Evolutionary conservation across 2,888 invertebrate genomes (phyloP).

Genomic region (Limnephilus marmoratus): DNA sequence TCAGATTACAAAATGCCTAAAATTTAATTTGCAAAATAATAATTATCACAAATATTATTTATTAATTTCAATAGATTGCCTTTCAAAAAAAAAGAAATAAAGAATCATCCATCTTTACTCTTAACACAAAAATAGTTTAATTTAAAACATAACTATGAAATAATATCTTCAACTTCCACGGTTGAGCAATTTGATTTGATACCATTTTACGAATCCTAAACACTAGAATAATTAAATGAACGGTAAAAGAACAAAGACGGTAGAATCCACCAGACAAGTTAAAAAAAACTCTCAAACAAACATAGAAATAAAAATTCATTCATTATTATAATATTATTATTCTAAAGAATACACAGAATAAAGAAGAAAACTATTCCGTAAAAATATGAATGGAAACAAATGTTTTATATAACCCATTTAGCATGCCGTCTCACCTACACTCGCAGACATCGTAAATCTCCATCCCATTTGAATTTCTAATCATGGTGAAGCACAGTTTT

Average conservation of each 20-base stretch:
- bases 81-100: not conserved
- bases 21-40: not conserved
- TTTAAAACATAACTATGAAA: not conserved
- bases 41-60: not conserved
- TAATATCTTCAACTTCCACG: not conserved
- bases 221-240: not conserved
- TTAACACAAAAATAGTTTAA: not conserved
- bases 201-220: not conserved
- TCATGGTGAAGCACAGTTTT: too few species aligned
- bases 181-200: not conserved
- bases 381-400: too few species aligned
- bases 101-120: not conserved
- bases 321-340: too few species aligned
- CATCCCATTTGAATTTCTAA: too few species aligned
- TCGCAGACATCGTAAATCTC: too few species aligned
- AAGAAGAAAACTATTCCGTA: too few species aligned
- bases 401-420: too few species aligned
- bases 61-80: not conserved
- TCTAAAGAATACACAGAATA: too few species aligned
- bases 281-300: not conserved
- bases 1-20: not conserved
- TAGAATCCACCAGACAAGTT: not conserved
- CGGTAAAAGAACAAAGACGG: not conserved
- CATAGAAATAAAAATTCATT: not conserved
- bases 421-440: too few species aligned